A percentile compares a stretch with the other conserved stretches of the same genome.
Conservation (phyloP, 2,113 vertebrate species). For the Chaenocephalus aceratus region DNA sequence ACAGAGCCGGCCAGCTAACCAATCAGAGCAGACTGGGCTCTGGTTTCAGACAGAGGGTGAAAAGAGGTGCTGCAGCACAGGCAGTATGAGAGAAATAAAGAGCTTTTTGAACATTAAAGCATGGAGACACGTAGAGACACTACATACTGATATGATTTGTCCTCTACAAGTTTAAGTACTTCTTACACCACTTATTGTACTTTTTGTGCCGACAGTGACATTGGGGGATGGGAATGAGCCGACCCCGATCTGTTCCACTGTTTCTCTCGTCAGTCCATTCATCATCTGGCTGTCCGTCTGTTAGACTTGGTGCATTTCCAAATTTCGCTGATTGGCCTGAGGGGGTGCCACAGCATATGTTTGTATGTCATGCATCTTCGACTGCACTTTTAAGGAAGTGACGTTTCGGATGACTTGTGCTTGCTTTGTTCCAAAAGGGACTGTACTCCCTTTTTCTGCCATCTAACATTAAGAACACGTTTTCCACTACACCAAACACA, state of each 20-base stretch:
- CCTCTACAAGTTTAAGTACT: no score
- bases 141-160: no score
- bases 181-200: neutral
- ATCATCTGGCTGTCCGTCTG: conserved; percentile 61
- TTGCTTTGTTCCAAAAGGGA: neutral
- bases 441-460: neutral
- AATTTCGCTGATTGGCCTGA: conserved; percentile 47
- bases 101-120: no score
- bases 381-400: conserved; percentile 25
- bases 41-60: no score
- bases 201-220: neutral
- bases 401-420: neutral
- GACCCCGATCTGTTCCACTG: conserved; percentile 37
- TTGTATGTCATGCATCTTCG: conserved; percentile 40
- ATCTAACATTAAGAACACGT: neutral
- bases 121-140: no score
- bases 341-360: conserved; percentile 54
- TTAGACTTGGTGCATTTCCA: conserved; percentile 16
- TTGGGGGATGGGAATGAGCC: neutral
- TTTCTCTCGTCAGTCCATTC: neutral
- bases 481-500: conserved; percentile 16
- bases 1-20: no score
- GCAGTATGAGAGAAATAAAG: no score
- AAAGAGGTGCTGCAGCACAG: no score
- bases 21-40: no score